A percentile compares a stretch with the other conserved stretches of the same genome.
Conservation (phyloP, 2,888 invertebrate species). For the Lasioglossum zephyrum region DNA sequence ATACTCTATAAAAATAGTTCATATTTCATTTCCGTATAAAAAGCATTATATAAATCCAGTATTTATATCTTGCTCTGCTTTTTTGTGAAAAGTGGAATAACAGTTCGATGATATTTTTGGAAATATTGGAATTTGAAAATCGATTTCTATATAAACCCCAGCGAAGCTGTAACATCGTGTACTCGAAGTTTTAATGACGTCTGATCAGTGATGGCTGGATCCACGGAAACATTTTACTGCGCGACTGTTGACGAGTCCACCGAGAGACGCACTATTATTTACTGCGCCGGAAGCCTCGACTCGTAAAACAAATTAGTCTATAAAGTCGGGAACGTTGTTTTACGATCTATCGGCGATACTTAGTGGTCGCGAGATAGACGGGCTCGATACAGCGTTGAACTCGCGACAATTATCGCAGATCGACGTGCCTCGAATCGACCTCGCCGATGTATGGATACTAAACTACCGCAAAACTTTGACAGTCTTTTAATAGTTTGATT, state of each 20-base stretch:
- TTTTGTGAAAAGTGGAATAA: background rate
- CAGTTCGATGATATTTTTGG: background rate
- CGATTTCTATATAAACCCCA: background rate
- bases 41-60: no score
- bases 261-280: conserved; percentile 12
- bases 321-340: conserved; percentile 21
- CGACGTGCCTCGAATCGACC: background rate
- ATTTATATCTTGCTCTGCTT: background rate
- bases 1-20: no score
- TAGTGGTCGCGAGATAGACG: background rate
- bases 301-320: conserved; percentile 34
- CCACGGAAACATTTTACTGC: conserved; percentile 14
- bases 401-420: conserved; percentile 4
- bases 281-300: conserved; percentile 7
- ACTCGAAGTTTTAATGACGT: conserved; percentile 24
- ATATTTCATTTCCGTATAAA: no score
- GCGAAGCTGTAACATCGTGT: background rate
- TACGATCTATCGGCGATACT: conserved; percentile 29
- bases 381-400: background rate
- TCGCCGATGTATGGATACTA: background rate
- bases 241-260: background rate
- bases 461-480: background rate
- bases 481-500: background rate
- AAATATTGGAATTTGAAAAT: background rate
- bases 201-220: conserved; percentile 3